Evolutionary conservation across 2,888 invertebrate genomes (phyloP).

Genomic region (Drosophila gaucha): DNA sequence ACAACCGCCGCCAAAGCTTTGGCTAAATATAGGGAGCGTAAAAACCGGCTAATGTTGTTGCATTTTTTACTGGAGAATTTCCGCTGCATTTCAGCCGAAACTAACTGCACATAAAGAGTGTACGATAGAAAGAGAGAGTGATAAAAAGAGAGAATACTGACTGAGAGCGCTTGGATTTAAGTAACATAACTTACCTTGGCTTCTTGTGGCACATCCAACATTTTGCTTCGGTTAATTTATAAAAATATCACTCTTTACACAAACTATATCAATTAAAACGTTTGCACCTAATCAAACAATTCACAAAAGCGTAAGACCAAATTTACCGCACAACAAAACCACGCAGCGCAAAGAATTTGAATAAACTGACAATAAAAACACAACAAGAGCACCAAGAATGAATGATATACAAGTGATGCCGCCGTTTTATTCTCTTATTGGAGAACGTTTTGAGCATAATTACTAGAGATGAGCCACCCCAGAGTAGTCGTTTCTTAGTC

Average conservation of each 20-base stretch:
- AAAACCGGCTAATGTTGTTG: constrained; percentile 57
- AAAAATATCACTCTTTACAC: constrained; percentile 10
- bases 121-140: constrained; percentile 1
- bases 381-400: constrained; percentile 52
- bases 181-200: constrained; percentile 74
- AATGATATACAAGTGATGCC: constrained; percentile 47
- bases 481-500: constrained; percentile 18
- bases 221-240: constrained; percentile 44
- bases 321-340: constrained; percentile 7
- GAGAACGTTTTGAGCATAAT: constrained; percentile 36
- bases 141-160: background rate
- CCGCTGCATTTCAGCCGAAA: constrained; percentile 28
- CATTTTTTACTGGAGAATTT: constrained; percentile 53
- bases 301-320: constrained; percentile 1
- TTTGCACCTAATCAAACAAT: constrained; percentile 8
- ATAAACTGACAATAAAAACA: constrained; percentile 40
- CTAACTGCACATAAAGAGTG: constrained; percentile 21
- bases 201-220: constrained; percentile 83
- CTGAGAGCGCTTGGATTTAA: background rate
- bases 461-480: constrained; percentile 31
- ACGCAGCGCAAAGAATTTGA: constrained; percentile 42
- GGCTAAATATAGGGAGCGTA: constrained; percentile 20
- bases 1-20: constrained; percentile 24
- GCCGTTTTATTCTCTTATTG: constrained; percentile 45
- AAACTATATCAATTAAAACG: background rate